A percentile compares a stretch with the other conserved stretches of the same genome.
phyloP scores from a whole-genome alignment of 2,888 invertebrate genomes.

The Mactromeris polynyma region DNA sequence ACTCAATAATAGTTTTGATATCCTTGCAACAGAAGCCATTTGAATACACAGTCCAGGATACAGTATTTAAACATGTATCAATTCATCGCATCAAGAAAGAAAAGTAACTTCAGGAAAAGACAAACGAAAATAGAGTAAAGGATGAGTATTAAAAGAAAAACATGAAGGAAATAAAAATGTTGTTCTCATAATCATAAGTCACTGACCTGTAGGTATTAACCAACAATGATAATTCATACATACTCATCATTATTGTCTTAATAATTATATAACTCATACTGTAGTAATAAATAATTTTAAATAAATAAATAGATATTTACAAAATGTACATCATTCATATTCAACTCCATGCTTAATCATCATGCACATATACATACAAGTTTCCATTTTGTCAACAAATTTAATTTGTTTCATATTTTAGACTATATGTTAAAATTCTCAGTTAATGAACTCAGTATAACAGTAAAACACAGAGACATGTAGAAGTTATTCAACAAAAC shows the following conservation, averaged over 20 bases:
- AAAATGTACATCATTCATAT: conserved; percentile 55
- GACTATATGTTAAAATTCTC: not conserved
- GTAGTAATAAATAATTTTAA: conserved; percentile 50
- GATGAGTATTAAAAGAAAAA: not conserved
- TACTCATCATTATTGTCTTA: not conserved
- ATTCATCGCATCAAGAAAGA: not conserved
- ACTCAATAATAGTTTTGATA: not conserved
- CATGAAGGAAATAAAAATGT: not conserved
- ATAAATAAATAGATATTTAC: conserved; percentile 66
- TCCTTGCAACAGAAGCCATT: not conserved
- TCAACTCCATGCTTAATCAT: not conserved
- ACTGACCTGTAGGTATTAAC: not conserved
- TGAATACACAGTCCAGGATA: not conserved
- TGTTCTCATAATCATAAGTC: not conserved
- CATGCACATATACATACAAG: conserved; percentile 45
- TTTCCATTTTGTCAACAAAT: conserved; percentile 31
- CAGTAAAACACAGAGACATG: not conserved
- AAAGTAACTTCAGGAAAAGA: not conserved
- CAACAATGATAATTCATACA: not conserved
- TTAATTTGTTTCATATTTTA: not conserved
- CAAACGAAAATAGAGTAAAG: not conserved
- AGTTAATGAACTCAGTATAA: not conserved
- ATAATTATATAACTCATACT: conserved; percentile 13
- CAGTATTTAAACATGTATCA: not conserved
- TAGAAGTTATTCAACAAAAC: not conserved